Percentiles rank a stretch among this genome's conserved stretches.
Conservation (phyloP, 30 jellyfish, hydroid and myxozoan genomes). For the Hydractinia symbiolongicarpus region DNA sequence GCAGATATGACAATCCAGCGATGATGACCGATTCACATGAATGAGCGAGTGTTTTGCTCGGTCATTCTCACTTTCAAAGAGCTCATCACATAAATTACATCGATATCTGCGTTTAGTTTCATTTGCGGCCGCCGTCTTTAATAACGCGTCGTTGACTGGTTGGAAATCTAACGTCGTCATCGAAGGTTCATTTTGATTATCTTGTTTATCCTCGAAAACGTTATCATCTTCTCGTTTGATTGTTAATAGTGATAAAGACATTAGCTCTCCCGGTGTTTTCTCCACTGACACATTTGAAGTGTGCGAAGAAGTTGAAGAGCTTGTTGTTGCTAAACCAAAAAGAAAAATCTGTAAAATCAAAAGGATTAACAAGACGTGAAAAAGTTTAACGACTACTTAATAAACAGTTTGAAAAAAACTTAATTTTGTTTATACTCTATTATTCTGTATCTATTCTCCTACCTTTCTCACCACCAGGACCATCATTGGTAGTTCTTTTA, state of each 20-base stretch:
- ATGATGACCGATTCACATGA: conserved; percentile 29
- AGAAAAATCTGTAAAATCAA: too few relatives aligned
- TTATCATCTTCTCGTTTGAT: conserved; percentile 7
- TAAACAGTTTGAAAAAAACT: not conserved
- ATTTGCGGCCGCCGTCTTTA: not conserved
- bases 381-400: too few relatives aligned
- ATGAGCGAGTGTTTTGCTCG: conserved; percentile 33
- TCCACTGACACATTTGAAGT: too few relatives aligned
- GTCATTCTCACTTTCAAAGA: conserved; percentile 28
- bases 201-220: not conserved
- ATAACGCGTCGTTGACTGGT: conserved; percentile 28
- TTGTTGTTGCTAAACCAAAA: too few relatives aligned
- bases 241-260: not conserved
- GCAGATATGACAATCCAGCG: conserved; percentile 37
- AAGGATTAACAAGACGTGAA: too few relatives aligned
- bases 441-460: not conserved
- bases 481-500: not conserved
- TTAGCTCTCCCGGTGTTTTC: too few relatives aligned
- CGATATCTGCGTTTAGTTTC: not conserved
- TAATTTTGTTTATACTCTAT: not conserved
- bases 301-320: too few relatives aligned
- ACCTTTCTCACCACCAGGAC: too few relatives aligned
- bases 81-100: conserved; percentile 32
- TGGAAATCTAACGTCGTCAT: conserved; percentile 35
- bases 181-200: not conserved